phyloP scores from a whole-genome alignment of 2,888 invertebrate genomes.

The Luperina nickerlii region DNA sequence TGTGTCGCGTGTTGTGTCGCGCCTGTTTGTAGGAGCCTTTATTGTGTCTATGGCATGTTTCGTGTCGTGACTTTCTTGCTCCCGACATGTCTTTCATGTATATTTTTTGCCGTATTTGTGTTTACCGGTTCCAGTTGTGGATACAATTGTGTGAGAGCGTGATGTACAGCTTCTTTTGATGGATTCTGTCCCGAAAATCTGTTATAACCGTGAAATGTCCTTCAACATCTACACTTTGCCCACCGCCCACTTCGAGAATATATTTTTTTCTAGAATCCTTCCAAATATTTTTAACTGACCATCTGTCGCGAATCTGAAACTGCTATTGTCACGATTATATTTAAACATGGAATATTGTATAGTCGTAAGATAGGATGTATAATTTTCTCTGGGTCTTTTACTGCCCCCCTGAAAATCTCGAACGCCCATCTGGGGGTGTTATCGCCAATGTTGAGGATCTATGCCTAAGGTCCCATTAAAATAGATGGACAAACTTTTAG shows the following conservation, averaged over 20 bases:
- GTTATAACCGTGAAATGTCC: background rate
- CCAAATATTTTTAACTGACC: background rate
- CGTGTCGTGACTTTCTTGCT: background rate
- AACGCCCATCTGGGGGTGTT: no score
- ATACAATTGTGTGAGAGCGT: background rate
- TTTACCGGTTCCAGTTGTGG: background rate
- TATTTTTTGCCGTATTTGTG: conserved; percentile 6
- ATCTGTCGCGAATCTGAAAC: background rate
- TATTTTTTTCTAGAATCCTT: no score
- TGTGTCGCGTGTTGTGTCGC: no score
- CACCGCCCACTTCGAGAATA: no score
- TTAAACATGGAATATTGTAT: no score
- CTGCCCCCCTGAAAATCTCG: no score
- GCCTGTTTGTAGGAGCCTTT: background rate
- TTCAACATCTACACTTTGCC: background rate
- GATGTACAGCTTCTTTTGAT: background rate
- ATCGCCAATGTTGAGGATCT: no score
- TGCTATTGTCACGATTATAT: no score
- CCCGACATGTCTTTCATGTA: background rate
- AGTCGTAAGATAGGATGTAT: no score
- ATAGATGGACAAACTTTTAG: no score
- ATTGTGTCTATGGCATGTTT: conserved; percentile 2
- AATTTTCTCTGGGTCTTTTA: no score
- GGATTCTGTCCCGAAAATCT: background rate
- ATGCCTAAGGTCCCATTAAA: no score